These are phyloP conservation scores for Macrophya alboannulata DNA, from an alignment of 2,888 invertebrate genomes.

Conservation along the genomic window DNA sequence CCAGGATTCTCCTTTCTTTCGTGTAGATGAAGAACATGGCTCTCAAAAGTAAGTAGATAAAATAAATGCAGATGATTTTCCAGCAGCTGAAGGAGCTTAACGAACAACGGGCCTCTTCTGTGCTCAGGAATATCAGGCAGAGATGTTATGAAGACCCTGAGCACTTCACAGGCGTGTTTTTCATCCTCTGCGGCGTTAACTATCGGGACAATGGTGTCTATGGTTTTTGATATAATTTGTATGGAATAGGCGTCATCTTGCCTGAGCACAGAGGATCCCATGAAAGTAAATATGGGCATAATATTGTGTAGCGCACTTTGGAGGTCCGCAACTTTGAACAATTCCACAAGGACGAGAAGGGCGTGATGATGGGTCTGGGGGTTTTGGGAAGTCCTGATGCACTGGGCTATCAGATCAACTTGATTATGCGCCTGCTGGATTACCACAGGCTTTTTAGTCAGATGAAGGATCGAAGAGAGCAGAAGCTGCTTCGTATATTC, in stretches of 20 bases:
- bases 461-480: constrained; percentile 88
- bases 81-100: constrained; percentile 89
- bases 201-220: constrained; percentile 95
- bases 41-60: constrained; percentile 87
- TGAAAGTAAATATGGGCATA: constrained; percentile 98
- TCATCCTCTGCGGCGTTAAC: constrained; percentile 80
- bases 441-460: constrained; percentile 66
- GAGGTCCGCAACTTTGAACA: constrained; percentile 74
- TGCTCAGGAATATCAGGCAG: constrained; percentile 97
- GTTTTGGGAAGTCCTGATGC: constrained; percentile 94
- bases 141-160: constrained; percentile 95
- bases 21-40: constrained; percentile 82
- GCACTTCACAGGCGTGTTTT: constrained; percentile 84
- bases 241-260: constrained; percentile 98
- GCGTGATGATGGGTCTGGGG: constrained; percentile 98
- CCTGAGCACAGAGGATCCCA: constrained; percentile 95
- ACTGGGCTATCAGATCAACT: constrained; percentile 92
- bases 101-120: constrained; percentile 90
- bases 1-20: constrained; percentile 72
- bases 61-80: constrained; percentile 88
- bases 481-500: constrained; percentile 96
- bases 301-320: constrained; percentile 88
- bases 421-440: constrained; percentile 82
- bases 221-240: constrained; percentile 94
- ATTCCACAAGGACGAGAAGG: constrained; percentile 89